Evolutionary conservation across 23 tunicate genomes (phyloP), one percentile per base, ranked within the genome.

Genomic region (Styela clava): DNA sequence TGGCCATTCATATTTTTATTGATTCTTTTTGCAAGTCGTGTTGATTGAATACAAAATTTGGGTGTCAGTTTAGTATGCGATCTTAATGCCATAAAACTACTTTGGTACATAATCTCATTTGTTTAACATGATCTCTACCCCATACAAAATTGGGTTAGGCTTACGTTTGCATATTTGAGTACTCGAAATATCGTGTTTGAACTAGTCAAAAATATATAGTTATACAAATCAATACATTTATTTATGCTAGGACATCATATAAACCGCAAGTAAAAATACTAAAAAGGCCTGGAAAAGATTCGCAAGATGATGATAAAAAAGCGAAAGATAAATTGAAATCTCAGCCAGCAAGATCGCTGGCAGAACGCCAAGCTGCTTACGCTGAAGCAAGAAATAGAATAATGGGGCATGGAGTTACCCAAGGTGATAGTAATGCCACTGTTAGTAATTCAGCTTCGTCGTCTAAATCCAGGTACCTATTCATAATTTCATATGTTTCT

Each of bases 311-410:
- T 28, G 71, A 7, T 3, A 78, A 62, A 24, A 62, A 9, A 20
- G 86, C 68, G 20, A 73, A 87, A 74, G 88, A 81, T 1, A 78
- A 81, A 36, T 63, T 30, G 34, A 80, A 76, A 68, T 85, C 88
- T 32, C 86, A 84, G 33, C 93, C 92, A 7, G 87, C 86, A 33
- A 81, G 86, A 25, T 85, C 94, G 0, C 62, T 94, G 12, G 98
- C 94, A 31, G 91, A 94, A 82, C 79, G 98, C 23, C 95, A 94
- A 83, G 89, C 95, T 2, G 98, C 98, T 16, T 94, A 94, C 52
- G 98, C 98, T 0, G 98, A 88, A 73, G 98, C 98, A 3, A 70
- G 98, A 70, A 94, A 90, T 33, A 79, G 98, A 26, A 94, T 94
- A 36, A 85, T 94, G 90, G 98, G 98, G 16, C 77, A 35, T 16